These are phyloP conservation scores for Mongoloraphidia duomilia DNA, from an alignment of 2,888 invertebrate genomes.

Conservation along the genomic window DNA sequence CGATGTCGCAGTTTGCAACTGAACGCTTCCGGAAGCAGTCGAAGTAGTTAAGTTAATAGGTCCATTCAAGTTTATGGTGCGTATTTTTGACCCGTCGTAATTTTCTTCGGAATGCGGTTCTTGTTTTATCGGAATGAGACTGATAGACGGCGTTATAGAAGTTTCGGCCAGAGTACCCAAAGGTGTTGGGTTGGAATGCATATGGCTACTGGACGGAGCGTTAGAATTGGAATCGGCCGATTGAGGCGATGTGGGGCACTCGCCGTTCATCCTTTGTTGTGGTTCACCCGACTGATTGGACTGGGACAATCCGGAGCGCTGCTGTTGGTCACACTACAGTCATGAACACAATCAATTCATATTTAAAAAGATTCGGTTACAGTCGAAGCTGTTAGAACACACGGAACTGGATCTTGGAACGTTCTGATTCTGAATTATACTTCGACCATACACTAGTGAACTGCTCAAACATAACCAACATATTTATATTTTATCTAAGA, in stretches of 20 bases:
- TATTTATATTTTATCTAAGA: too few species aligned
- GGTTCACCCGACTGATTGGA: slow-evolving; percentile 16
- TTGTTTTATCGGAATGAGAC: slow-evolving; percentile 74
- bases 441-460: too few species aligned
- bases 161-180: slow-evolving; percentile 28
- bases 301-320: slow-evolving; percentile 9
- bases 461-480: too few species aligned
- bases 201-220: slow-evolving; percentile 56
- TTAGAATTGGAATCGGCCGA: slow-evolving; percentile 65
- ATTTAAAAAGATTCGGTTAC: neutral
- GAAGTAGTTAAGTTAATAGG: slow-evolving; percentile 26
- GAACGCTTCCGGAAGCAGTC: slow-evolving; percentile 23
- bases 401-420: neutral
- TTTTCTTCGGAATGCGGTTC: slow-evolving; percentile 36
- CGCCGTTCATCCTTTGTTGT: slow-evolving; percentile 46
- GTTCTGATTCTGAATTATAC: too few species aligned
- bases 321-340: slow-evolving; percentile 24
- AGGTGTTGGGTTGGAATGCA: slow-evolving; percentile 27
- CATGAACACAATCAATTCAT: slow-evolving; percentile 5
- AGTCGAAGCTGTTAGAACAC: neutral
- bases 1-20: slow-evolving; percentile 41
- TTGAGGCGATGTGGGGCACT: slow-evolving; percentile 64
- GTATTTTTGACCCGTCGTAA: slow-evolving; percentile 22
- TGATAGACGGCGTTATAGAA: slow-evolving; percentile 69
- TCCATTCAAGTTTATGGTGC: slow-evolving; percentile 24